Percentiles rank a stretch among this genome's conserved stretches.
Conservation (phyloP, 2,888 invertebrate genomes). For the Scaeva pyrastri region DNA sequence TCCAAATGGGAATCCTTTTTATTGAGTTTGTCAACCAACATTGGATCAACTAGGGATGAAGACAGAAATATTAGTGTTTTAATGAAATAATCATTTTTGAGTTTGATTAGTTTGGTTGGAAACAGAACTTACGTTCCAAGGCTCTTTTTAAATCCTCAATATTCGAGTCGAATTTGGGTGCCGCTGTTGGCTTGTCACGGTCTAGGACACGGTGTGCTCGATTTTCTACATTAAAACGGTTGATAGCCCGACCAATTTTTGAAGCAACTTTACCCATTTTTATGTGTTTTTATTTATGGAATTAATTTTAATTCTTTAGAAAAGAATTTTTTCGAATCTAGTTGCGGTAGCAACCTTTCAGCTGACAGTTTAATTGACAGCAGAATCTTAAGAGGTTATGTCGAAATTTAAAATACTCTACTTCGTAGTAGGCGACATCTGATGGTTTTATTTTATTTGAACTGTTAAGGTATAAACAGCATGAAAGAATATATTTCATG, state of each 20-base stretch:
- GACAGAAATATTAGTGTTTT: too few species aligned
- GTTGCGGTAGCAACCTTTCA: conserved; percentile 7
- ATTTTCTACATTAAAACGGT: conserved; percentile 90
- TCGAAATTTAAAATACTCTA: background rate
- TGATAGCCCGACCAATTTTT: conserved; percentile 86
- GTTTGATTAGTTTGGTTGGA: too few species aligned
- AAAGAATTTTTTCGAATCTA: conserved; percentile 21
- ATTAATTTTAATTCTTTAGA: conserved; percentile 7
- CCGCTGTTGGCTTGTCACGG: conserved; percentile 87
- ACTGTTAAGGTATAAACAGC: background rate
- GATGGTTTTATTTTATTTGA: background rate
- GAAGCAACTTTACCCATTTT: conserved; percentile 89
- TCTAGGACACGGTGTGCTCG: conserved; percentile 90
- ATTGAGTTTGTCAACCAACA: conserved; percentile 86
- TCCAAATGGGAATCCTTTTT: conserved; percentile 88
- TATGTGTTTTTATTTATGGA: conserved; percentile 21
- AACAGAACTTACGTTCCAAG: conserved; percentile 84
- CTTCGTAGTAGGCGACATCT: conserved; percentile 33
- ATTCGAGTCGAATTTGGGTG: conserved; percentile 88
- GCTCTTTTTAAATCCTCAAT: conserved; percentile 87
- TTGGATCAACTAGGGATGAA: conserved; percentile 85
- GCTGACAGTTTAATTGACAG: conserved; percentile 49
- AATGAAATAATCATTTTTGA: too few species aligned
- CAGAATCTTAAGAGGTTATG: conserved; percentile 51
- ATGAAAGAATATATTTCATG: background rate